These are phyloP conservation scores for Zapornia atra DNA, from an alignment of 2,113 vertebrate genomes.

Conservation along the genomic window DNA sequence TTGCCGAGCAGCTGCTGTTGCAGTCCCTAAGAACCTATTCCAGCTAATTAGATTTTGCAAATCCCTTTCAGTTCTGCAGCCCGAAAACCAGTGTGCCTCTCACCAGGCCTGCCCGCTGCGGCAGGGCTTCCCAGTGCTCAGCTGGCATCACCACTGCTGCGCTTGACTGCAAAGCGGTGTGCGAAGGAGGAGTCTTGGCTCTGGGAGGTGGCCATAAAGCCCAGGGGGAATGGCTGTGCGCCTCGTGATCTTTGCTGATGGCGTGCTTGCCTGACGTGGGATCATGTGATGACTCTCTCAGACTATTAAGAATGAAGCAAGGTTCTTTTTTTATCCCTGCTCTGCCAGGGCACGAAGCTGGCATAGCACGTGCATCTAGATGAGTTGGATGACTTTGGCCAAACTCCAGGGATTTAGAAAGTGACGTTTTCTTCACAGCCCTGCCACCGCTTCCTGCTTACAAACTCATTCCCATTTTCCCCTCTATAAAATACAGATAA, in stretches of 20 bases:
- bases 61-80: neutral
- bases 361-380: neutral
- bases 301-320: neutral
- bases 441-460: neutral
- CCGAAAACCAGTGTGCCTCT: neutral
- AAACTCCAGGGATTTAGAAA: neutral
- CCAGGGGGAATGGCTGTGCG: neutral
- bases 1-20: neutral
- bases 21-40: neutral
- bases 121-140: neutral
- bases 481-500: neutral
- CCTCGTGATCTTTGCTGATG: neutral
- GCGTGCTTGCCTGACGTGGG: neutral
- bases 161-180: neutral
- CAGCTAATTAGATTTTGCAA: neutral
- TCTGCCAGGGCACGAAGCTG: neutral
- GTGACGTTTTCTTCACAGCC: neutral
- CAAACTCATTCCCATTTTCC: neutral
- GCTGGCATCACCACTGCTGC: neutral
- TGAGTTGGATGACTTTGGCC: neutral
- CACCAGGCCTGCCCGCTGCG: fast-evolving
- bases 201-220: neutral
- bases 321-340: neutral
- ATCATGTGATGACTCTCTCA: neutral
- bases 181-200: neutral